Conservation (phyloP, 1,140 invertebrate genomes). For the Himalopsyche phryganea region DNA sequence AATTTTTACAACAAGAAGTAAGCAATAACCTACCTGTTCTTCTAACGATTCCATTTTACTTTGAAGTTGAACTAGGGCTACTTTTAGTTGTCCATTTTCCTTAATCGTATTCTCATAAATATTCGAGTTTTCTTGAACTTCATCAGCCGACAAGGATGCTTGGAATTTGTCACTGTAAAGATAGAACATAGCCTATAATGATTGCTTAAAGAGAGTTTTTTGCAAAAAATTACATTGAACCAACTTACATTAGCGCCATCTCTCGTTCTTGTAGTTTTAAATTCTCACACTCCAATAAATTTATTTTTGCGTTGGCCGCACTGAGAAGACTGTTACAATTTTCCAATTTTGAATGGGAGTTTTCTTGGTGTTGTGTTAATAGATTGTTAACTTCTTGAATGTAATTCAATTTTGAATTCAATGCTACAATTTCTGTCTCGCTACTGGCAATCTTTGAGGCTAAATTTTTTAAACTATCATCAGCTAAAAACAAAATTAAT, state of each 20-base stretch:
- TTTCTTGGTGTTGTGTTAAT: constrained; percentile 3
- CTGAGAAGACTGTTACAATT: constrained; percentile 3
- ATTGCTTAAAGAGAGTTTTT: neutral
- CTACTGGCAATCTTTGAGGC: constrained; percentile 1
- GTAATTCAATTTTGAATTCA: constrained; percentile 14
- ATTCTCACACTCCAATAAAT: constrained; percentile 17
- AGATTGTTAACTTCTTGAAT: constrained; percentile 13
- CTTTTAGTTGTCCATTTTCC: constrained; percentile 27
- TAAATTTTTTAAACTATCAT: constrained; percentile 7
- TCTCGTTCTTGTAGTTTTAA: constrained; percentile 25
- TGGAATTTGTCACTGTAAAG: constrained; percentile 24
- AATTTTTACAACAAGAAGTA: too few relatives aligned
- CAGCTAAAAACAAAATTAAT: constrained; percentile 9
- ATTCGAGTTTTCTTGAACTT: constrained; percentile 27
- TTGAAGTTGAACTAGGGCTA: constrained; percentile 16
- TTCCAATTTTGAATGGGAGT: constrained; percentile 1
- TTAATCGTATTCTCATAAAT: constrained; percentile 39
- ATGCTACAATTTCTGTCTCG: constrained; percentile 2
- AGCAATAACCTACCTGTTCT: constrained; percentile 20
- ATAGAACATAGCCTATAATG: constrained; percentile 7
- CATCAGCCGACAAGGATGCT: constrained; percentile 5
- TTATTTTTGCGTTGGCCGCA: constrained; percentile 2
- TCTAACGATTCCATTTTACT: constrained; percentile 12
- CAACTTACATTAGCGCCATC: constrained; percentile 21
- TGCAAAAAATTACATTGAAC: neutral